Percentiles rank a stretch among this genome's conserved stretches.
These are phyloP conservation scores for Conops quadrifasciatus DNA, from an alignment of 2,888 invertebrate species.

Conservation along the genomic window DNA sequence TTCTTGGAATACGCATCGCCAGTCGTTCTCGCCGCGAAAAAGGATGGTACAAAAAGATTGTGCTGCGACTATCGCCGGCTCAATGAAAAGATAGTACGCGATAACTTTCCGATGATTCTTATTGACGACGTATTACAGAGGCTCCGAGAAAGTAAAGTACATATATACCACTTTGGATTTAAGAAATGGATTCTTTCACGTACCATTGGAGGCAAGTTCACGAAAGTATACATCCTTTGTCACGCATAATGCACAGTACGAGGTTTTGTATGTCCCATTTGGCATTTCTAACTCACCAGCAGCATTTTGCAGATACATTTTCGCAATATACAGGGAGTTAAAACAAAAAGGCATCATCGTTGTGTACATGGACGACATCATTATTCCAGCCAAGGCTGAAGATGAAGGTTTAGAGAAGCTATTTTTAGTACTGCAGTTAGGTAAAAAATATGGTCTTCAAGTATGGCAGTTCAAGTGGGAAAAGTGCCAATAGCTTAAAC, in stretches of 20 bases:
- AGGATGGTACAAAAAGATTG: conserved; percentile 37
- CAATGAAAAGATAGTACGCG: conserved; percentile 43
- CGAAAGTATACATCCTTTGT: conserved; percentile 41
- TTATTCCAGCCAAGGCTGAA: conserved; percentile 40
- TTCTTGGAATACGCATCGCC: conserved; percentile 48
- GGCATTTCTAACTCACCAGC: conserved; percentile 41
- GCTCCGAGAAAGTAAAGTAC: conserved; percentile 42
- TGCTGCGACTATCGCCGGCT: conserved; percentile 45
- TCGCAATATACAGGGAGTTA: conserved; percentile 39
- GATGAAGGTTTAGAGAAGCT: conserved; percentile 38
- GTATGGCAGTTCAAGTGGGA: conserved; percentile 44
- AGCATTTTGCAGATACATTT: conserved; percentile 39
- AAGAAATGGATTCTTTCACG: conserved; percentile 42
- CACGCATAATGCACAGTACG: conserved; percentile 39
- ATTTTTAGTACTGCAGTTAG: conserved; percentile 29
- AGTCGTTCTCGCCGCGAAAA: conserved; percentile 45
- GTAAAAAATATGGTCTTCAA: conserved; percentile 34
- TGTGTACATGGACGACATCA: conserved; percentile 42
- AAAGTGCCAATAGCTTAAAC: conserved; percentile 40
- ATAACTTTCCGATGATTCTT: conserved; percentile 44
- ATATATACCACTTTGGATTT: conserved; percentile 46
- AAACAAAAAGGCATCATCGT: conserved; percentile 37
- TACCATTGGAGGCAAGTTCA: conserved; percentile 36
- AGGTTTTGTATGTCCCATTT: conserved; percentile 41
- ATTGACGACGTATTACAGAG: conserved; percentile 43